Evolutionary conservation across 2,888 invertebrate species (phyloP), one percentile per base, ranked within the genome.

Genomic region (Drosophila parthenogenetica): DNA sequence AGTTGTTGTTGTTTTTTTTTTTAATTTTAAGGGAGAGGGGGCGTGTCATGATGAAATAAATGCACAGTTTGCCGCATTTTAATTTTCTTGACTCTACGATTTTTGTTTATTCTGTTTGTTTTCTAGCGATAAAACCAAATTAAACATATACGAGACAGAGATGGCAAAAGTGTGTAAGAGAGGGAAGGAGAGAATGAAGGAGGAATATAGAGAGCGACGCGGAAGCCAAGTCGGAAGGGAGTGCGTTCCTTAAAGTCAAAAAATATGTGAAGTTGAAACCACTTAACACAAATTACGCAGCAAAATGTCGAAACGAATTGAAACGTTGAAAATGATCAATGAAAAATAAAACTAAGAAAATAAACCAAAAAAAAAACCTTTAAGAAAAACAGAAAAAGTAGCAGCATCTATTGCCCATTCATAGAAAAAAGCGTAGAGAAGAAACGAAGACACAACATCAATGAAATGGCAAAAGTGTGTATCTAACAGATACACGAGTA

Each of bases 261-360:
- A 46, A 65, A 48, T 76, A 80, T 79, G 76, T 84, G 73, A 88
- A 82, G 87, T 80, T 81, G 89, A 67, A 89, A 90, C 90, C 91
- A 91, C 90, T 90, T 91, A 90, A 91, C 87, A 85, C 89, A 82
- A 87, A 90, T 90, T 91, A 90, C 91, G 90, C 90, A 91, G 90
- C 90, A 89, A 89, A 91, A 90, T 87, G 87, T 87, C 80, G 78
- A 81, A 73, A 77, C 84, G 87, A 84, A 85, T 84, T 85, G 84
- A 87, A 85, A 80, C 76, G 87, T 84, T 76, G 60, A 48, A 66
- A 60, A 58, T 73, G 83, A 81, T 83, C 87, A 84, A 84, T 87
- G 84, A 84, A 84, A 60, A 35, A 35, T 13, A 35, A 35, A 35
- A 29, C 29, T 8, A 8, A 29, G 8, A 29, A 29, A 25, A 25